These are phyloP conservation scores for Oncopeltus fasciatus DNA, from an alignment of 1,140 invertebrate genomes.

Conservation along the genomic window DNA sequence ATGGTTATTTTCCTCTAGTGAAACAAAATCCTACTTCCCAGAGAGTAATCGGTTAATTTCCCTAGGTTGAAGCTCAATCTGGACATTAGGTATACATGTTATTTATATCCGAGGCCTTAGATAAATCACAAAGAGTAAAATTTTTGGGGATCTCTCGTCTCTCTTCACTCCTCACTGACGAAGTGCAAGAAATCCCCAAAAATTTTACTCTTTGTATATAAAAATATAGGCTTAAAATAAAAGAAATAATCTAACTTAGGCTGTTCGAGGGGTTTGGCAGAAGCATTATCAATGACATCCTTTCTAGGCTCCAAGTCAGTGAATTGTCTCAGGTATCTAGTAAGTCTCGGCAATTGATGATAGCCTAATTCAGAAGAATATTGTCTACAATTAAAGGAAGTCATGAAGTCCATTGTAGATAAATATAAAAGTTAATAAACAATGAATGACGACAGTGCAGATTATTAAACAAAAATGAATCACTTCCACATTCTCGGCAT, in stretches of 20 bases:
- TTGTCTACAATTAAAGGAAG: neutral
- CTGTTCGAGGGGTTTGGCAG: neutral
- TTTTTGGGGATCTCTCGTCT: too few species aligned
- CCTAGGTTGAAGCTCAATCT: too few species aligned
- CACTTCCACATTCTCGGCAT: too few species aligned
- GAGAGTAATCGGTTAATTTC: too few species aligned
- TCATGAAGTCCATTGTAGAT: neutral
- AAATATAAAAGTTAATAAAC: neutral
- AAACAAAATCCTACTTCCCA: too few species aligned
- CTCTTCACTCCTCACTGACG: too few species aligned
- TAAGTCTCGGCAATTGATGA: constrained; percentile 23
- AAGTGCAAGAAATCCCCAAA: too few species aligned
- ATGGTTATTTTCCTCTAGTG: too few species aligned
- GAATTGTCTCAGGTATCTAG: constrained; percentile 24
- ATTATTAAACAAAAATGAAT: neutral
- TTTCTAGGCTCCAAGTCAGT: constrained; percentile 21
- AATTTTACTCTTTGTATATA: too few species aligned
- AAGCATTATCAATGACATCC: constrained; percentile 12
- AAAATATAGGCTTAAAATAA: too few species aligned
- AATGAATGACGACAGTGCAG: neutral
- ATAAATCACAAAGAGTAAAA: neutral
- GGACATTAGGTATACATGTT: too few species aligned
- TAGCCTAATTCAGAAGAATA: neutral
- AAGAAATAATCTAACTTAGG: neutral
- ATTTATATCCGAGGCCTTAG: too few species aligned